These are phyloP conservation scores for Chrysina gloriosa DNA, from an alignment of 2,888 invertebrate genomes.

Conservation along the genomic window DNA sequence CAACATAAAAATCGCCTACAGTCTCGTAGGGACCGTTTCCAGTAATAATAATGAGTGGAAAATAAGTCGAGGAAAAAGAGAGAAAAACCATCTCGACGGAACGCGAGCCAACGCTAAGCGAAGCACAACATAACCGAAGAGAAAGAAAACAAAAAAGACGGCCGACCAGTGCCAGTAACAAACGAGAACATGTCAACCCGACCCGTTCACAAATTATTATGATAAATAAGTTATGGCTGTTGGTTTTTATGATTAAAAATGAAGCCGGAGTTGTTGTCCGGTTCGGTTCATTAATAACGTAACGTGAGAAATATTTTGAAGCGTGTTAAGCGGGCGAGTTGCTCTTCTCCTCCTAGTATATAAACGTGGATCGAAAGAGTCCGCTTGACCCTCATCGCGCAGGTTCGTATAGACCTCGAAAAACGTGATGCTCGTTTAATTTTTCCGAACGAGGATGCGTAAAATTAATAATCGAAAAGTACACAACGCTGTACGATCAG, in stretches of 20 bases:
- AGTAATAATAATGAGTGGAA: not conserved
- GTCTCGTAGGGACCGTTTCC: not conserved
- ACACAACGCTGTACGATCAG: not conserved
- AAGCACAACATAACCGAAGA: not conserved
- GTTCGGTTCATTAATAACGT: conserved; percentile 57
- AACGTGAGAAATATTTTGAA: conserved; percentile 53
- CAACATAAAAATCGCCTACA: too few relatives aligned
- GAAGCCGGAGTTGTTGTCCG: conserved; percentile 56
- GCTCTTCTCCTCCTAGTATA: conserved; percentile 19
- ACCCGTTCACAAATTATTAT: conserved; percentile 56
- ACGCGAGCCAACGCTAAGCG: not conserved
- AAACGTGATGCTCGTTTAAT: not conserved
- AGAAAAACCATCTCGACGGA: not conserved
- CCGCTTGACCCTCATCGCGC: not conserved
- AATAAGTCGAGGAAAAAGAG: not conserved
- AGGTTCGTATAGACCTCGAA: not conserved
- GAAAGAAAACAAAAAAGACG: conserved; percentile 25
- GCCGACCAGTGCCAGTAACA: conserved; percentile 43
- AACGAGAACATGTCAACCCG: conserved; percentile 51
- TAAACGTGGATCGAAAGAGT: not conserved
- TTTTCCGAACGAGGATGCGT: conserved; percentile 18
- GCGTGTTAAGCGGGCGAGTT: conserved; percentile 48
- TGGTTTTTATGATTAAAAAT: conserved; percentile 59
- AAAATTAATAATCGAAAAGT: conserved; percentile 33
- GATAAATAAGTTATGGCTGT: conserved; percentile 59